Conservation (phyloP, 2,797 vertebrate species). For the Enteromius thamalakanensis region DNA sequence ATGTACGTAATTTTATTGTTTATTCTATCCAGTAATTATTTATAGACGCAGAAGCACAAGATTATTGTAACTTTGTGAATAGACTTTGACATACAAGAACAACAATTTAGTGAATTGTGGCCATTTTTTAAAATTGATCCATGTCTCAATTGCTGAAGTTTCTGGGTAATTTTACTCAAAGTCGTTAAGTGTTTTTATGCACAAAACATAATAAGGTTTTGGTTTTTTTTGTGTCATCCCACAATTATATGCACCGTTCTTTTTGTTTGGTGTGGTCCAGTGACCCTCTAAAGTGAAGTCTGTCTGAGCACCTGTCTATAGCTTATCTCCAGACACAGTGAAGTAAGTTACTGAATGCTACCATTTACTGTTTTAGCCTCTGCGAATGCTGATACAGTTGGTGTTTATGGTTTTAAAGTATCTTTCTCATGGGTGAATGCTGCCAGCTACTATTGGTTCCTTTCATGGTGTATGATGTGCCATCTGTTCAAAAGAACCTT, state of each 20-base stretch:
- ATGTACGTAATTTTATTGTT: not conserved
- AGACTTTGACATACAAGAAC: not conserved
- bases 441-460: conserved; percentile 21
- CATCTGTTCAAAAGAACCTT: conserved; percentile 35
- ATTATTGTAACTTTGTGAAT: not conserved
- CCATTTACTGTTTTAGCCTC: conserved; percentile 11
- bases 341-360: not conserved
- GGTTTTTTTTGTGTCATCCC: not conserved
- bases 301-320: conserved; percentile 7
- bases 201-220: not conserved
- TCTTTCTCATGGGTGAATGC: conserved; percentile 7
- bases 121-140: not conserved
- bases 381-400: conserved; percentile 20
- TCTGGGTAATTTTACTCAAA: not conserved
- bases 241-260: not conserved
- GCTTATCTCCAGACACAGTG: not conserved
- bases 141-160: conserved; percentile 1
- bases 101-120: conserved; percentile 8
- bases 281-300: conserved; percentile 1
- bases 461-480: conserved; percentile 38
- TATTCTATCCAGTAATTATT: not conserved
- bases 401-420: conserved; percentile 18
- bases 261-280: conserved; percentile 5
- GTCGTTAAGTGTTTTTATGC: not conserved
- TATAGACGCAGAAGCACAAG: not conserved